phyloP scores from a whole-genome alignment of 2,113 vertebrate genomes.

The Nannobrachium achirus region DNA sequence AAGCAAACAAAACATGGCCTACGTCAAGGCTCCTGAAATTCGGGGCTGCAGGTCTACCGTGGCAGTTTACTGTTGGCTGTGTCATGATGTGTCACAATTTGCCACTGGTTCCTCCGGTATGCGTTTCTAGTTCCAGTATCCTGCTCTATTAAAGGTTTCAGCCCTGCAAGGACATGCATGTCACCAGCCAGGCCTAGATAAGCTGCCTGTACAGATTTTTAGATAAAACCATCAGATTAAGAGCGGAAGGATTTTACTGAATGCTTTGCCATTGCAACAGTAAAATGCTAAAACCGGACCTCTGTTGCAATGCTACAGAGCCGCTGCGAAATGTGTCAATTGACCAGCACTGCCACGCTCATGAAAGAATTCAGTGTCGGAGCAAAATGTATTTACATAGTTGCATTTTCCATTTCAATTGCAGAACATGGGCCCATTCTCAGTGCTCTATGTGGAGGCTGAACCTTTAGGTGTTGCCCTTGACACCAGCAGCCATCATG shows the following conservation, averaged over 20 bases:
- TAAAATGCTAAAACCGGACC: constrained; percentile 27
- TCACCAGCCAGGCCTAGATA: constrained; percentile 39
- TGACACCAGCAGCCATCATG: constrained; percentile 66
- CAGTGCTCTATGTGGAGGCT: constrained; percentile 44
- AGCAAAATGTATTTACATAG: constrained; percentile 36
- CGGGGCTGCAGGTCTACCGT: constrained; percentile 21
- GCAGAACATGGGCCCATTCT: constrained; percentile 30
- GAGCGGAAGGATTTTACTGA: constrained; percentile 46
- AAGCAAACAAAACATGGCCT: constrained; percentile 65
- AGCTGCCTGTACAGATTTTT: constrained; percentile 56
- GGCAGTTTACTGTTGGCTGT: constrained; percentile 35
- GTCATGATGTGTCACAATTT: constrained; percentile 54
- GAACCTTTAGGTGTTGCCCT: constrained; percentile 63
- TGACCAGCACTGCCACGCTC: neutral
- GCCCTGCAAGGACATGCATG: constrained; percentile 37
- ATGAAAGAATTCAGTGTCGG: constrained; percentile 12
- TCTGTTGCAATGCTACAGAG: neutral
- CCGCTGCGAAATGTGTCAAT: constrained; percentile 14
- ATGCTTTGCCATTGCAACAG: constrained; percentile 13
- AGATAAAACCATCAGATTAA: constrained; percentile 67
- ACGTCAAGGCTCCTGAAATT: constrained; percentile 41
- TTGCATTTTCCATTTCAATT: constrained; percentile 43
- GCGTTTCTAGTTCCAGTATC: constrained; percentile 41
- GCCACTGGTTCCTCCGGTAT: constrained; percentile 46
- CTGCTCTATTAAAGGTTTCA: constrained; percentile 20